Percentiles rank a stretch among this genome's conserved stretches.
Conservation (phyloP, 2,797 vertebrate genomes). For the Hippoglossus hippoglossus region DNA sequence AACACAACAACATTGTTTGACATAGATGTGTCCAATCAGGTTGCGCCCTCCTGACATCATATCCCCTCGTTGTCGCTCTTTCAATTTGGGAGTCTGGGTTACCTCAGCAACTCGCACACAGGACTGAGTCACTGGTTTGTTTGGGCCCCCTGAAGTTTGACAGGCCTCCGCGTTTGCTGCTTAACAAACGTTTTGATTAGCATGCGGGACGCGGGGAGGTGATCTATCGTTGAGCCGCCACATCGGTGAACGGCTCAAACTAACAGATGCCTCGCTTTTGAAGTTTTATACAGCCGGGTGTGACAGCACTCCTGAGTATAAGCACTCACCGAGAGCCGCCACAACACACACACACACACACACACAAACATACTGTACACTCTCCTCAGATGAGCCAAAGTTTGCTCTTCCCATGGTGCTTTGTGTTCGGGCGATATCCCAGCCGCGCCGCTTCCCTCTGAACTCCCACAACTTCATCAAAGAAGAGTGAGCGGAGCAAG, state of each 20-base stretch:
- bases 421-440: constrained; percentile 72
- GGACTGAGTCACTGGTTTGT: constrained; percentile 62
- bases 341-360: neutral
- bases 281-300: constrained; percentile 52
- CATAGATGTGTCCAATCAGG: constrained; percentile 40
- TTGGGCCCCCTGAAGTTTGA: constrained; percentile 67
- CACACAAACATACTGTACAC: neutral
- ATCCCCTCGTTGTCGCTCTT: constrained; percentile 57
- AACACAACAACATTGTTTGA: constrained; percentile 38
- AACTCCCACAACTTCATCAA: constrained; percentile 83
- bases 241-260: constrained; percentile 21
- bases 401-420: constrained; percentile 81
- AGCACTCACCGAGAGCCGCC: constrained; percentile 8
- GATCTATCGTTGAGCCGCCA: constrained; percentile 42
- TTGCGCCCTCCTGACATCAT: constrained; percentile 65
- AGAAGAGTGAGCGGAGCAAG: constrained; percentile 69
- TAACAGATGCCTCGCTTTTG: constrained; percentile 43
- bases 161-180: constrained; percentile 42
- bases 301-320: constrained; percentile 56
- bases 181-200: constrained; percentile 60
- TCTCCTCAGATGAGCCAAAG: constrained; percentile 67
- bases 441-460: constrained; percentile 63
- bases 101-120: constrained; percentile 52
- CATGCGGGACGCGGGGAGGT: constrained; percentile 15
- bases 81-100: constrained; percentile 66